phyloP scores from a whole-genome alignment of 2,888 invertebrate species.

The Cryptus viduatorius region DNA sequence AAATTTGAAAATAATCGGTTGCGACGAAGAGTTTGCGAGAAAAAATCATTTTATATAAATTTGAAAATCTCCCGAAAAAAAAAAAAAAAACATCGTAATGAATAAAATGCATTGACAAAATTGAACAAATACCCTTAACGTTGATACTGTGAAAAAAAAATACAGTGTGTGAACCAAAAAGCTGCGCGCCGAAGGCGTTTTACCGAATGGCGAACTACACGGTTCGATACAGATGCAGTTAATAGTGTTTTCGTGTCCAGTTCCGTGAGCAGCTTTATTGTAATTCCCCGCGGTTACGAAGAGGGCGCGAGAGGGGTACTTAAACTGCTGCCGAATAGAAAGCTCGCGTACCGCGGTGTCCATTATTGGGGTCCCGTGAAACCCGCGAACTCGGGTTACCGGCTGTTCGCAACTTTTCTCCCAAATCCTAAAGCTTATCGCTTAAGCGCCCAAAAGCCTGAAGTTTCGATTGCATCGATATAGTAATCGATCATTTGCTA shows the following conservation, averaged over 20 bases:
- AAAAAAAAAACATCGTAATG: too few relatives aligned
- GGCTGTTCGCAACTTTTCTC: not conserved
- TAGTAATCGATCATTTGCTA: not conserved
- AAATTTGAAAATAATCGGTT: conserved; percentile 13
- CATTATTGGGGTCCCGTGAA: not conserved
- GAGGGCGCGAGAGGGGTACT: not conserved
- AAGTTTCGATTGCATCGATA: not conserved
- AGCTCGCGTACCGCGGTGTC: not conserved
- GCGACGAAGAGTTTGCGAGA: not conserved
- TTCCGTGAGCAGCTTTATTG: conserved; percentile 28
- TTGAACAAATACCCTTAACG: too few relatives aligned
- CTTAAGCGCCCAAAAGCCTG: not conserved
- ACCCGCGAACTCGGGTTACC: conserved; percentile 14
- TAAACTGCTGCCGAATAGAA: not conserved
- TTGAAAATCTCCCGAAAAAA: too few relatives aligned
- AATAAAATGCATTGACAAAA: too few relatives aligned
- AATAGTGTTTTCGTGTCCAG: conserved; percentile 28
- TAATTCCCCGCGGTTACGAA: not conserved
- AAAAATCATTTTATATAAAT: not conserved
- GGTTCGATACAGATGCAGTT: not conserved
- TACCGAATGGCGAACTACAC: not conserved
- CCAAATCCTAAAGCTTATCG: not conserved
- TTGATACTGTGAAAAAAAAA: too few relatives aligned
- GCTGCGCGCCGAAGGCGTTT: not conserved
- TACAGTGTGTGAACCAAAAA: too few relatives aligned